Base-by-base conservation (phyloP, 2,888 invertebrate species). In the Phania funesta region DNA sequence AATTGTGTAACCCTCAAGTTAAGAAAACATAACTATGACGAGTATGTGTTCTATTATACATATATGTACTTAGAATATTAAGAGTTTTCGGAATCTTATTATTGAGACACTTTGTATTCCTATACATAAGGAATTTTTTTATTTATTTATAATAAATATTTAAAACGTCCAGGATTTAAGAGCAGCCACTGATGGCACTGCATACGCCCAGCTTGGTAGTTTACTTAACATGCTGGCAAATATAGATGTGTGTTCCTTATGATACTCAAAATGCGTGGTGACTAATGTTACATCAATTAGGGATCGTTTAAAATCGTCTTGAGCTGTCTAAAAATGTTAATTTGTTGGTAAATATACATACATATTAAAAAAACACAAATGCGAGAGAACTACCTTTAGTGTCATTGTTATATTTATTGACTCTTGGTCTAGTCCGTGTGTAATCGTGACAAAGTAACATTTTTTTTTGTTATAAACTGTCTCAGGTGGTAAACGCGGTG, bases 141-240 rank as follows among this genome's bases (percentile, higher is more conserved):
- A 32, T 0, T 32, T 32, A 11, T 9, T 11, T 41, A 48, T 3
- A 18, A 52, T 8, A 5, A 20, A 20, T 7, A 41, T 44, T 84
- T 86, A 88, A 84, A 86, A 88, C 35, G 86, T 86, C 85, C 85
- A 87, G 20, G 88, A 86, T 78, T 85, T 86, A 29, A 88, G 82
- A 9, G 87, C 85, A 32, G 88, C 87, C 4, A 88, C 87, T 1
- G 87, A 86, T 56, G 88, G 88, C 0, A 88, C 87, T 38, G 86
- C 87, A 75, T 87, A 86, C 1, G 87, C 87, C 88, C 88, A 89
- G 20, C 85, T 86, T 22, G 89, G 89, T 26, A 87, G 56, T 79
- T 87, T 87, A 20, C 84, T 83, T 32, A 89, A 70, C 60, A 89
- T 74, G 83, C 86, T 86, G 7, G 87, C 86, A 85, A 89, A 88